phyloP scores from a whole-genome alignment of 2,888 invertebrate genomes.

The Platycnemis pennipes region DNA sequence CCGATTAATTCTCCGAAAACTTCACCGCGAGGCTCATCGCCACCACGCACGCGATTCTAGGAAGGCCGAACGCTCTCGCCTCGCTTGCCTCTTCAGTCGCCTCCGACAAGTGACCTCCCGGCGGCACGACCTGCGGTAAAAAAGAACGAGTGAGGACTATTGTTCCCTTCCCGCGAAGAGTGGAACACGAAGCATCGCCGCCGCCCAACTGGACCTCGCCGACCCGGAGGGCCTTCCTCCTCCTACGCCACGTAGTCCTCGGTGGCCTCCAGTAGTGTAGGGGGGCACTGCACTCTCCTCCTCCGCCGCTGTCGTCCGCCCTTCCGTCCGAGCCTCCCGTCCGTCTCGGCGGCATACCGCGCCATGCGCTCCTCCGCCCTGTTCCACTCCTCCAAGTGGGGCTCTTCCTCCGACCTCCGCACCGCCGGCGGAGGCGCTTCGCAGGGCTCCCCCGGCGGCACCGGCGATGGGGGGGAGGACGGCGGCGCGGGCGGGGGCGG shows the following conservation, averaged over 20 bases:
- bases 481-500: conserved; percentile 34
- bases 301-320: neutral
- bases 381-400: conserved; percentile 72
- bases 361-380: neutral
- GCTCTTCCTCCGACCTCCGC: conserved; percentile 74
- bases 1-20: conserved; percentile 10
- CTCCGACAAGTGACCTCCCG: neutral
- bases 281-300: neutral
- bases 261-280: too few relatives aligned
- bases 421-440: conserved; percentile 62
- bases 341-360: neutral
- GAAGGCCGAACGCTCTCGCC: neutral
- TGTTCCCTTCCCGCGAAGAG: too few relatives aligned
- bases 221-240: neutral
- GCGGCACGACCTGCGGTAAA: neutral
- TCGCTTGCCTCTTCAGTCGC: neutral
- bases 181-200: neutral
- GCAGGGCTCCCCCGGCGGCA: conserved; percentile 68
- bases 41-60: neutral
- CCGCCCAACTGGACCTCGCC: neutral
- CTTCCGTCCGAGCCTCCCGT: neutral
- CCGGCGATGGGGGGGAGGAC: conserved; percentile 70
- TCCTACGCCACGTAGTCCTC: neutral
- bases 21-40: neutral
- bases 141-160: neutral